phyloP scores from a whole-genome alignment of 2,888 invertebrate genomes.

The Oxytorus armatus region DNA sequence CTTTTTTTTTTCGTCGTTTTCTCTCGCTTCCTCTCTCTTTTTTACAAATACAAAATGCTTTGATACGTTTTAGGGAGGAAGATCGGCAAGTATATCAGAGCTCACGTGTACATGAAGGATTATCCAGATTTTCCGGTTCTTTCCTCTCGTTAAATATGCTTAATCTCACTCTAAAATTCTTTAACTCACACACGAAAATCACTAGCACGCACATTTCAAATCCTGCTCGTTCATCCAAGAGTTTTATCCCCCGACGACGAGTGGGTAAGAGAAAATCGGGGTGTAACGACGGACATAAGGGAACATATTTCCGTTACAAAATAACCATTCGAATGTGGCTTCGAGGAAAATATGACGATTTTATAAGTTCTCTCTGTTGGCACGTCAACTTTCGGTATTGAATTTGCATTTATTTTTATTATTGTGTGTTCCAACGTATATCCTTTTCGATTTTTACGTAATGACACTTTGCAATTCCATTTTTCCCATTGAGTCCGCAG shows the following conservation, averaged over 20 bases:
- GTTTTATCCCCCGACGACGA: not conserved
- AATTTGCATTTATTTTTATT: too few relatives aligned
- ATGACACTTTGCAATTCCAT: too few relatives aligned
- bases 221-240: not conserved
- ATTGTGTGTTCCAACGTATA: too few relatives aligned
- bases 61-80: not conserved
- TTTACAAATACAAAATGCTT: conserved; percentile 8
- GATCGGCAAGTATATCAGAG: conserved; percentile 9
- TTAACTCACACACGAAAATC: not conserved
- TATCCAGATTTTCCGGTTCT: conserved; percentile 36
- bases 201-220: not conserved
- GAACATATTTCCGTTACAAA: too few relatives aligned
- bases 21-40: conserved; percentile 11
- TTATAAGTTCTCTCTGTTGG: too few relatives aligned
- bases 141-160: conserved; percentile 1
- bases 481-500: too few relatives aligned
- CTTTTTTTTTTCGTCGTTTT: not conserved
- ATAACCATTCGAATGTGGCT: too few relatives aligned
- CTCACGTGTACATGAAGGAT: conserved; percentile 5
- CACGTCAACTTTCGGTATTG: too few relatives aligned
- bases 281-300: not conserved
- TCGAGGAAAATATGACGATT: too few relatives aligned
- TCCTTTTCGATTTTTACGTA: too few relatives aligned
- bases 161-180: conserved; percentile 1
- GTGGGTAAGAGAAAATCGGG: not conserved